These are phyloP conservation scores for Tinamus major DNA, from an alignment of 2,797 vertebrate genomes.

Conservation along the genomic window DNA sequence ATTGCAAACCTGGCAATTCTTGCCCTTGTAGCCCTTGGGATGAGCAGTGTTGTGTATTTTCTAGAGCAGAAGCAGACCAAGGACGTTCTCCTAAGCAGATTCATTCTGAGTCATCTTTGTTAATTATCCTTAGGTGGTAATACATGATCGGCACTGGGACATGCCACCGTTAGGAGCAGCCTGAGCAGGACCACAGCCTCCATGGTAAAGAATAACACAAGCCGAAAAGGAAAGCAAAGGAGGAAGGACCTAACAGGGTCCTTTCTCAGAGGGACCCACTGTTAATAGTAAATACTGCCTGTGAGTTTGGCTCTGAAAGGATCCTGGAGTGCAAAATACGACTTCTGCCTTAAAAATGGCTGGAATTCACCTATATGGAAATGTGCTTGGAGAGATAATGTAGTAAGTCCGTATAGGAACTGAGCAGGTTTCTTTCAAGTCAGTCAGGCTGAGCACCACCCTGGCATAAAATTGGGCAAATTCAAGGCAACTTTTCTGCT, in stretches of 20 bases:
- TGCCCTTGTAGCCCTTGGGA: neutral
- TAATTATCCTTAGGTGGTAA: slow-evolving; percentile 38
- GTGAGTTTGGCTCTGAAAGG: neutral
- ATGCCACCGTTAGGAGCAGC: neutral
- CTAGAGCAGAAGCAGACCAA: slow-evolving; percentile 26
- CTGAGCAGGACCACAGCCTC: neutral
- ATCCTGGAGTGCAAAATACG: neutral
- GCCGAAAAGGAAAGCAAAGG: neutral
- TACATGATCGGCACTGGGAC: neutral
- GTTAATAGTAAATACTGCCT: neutral
- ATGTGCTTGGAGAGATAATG: neutral
- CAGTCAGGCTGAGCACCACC: neutral
- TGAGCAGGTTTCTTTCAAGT: neutral
- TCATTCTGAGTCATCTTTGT: slow-evolving; percentile 10
- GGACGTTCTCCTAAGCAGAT: slow-evolving; percentile 47
- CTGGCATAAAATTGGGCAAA: neutral
- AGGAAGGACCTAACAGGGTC: neutral
- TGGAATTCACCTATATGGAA: neutral
- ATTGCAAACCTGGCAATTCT: neutral
- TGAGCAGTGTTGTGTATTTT: neutral
- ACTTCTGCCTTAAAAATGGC: neutral
- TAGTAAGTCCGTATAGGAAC: neutral
- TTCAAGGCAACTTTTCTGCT: neutral
- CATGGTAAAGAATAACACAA: neutral
- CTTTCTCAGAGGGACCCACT: neutral